Base-by-base conservation (phyloP, 2,113 vertebrate genomes). In the Corythornis cristatus region DNA sequence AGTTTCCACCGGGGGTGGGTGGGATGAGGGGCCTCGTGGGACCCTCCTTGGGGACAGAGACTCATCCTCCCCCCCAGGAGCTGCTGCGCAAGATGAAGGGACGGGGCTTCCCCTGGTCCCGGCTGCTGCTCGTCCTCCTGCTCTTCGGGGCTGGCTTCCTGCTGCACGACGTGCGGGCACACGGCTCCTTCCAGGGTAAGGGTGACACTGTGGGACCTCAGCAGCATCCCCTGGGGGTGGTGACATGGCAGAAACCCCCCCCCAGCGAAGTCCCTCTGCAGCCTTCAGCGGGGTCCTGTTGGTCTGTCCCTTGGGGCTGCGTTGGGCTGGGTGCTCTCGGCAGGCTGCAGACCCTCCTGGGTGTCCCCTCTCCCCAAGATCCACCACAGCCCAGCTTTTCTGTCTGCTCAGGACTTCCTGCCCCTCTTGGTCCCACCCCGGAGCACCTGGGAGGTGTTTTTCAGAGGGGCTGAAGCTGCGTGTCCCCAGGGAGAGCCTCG, bases 21-120 rank as follows among this genome's bases (percentile, higher is more conserved):
- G 45, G 46, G 15, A n/a, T 12, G 22, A 35, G 42, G 0, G 4
- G 62, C 72, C 2, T 2, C 1, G 6, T 17, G 1, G 33, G 46
- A 23, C 13, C 23, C 60, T 62, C 35, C 20, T 15, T 0, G 0
- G 15, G 46, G 67, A 66, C 1, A 0, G 25, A 35, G 61, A 35
- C 46, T 12, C 5, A 3, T 88, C 40, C 43, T 51, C n/a, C 57
- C 33, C 2, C 3, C 2, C 50, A 98, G 98, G 93, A 95, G 60
- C 96, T 99, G 74, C 97, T 99, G 97, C 85, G 90, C 43, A 99
- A 97, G 97, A 98, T 99, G 96, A 98, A 67, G 12, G 98, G 98
- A 16, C 93, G 37, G 3, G 97, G 97, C 6, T 97, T 99, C 83
- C 98, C 98, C 15, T 99, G 99, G 99, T 85, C 91, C 2, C 97